Evolutionary conservation across 2,888 invertebrate species (phyloP), one percentile per base, ranked within the genome.

Genomic region (Pseudococcus viburni): DNA sequence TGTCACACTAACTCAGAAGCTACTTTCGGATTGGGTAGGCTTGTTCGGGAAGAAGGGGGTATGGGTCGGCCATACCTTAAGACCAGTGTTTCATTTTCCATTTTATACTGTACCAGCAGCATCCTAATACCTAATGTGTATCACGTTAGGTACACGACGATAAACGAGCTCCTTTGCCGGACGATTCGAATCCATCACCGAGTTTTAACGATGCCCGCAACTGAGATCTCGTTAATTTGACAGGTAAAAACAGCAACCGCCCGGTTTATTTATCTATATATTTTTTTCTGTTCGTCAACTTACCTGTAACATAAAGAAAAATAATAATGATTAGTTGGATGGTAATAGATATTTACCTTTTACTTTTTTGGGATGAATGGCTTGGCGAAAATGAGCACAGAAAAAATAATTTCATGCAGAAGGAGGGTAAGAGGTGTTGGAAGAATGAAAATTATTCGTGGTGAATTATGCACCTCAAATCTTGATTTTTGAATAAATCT

Each of bases 221-320:
- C 59, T n/a, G 59, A n/a, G 59, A n/a, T 59, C 59, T 59, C 59
- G 59, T 59, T 59, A 59, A 59, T 59, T 59, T 59, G 59, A 59
- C 59, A 59, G n/a, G 59, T 59, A 59, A 59, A n/a, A 59, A 59
- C 59, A 59, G n/a, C n/a, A n/a, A 59, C 17, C n/a, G 59, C 3
- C 17, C 15, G 59, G 59, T 59, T 59, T 59, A 59, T 59, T 59
- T 59, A n/a, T 17, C 59, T n/a, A 59, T 1, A 42, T 42, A 15
- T 59, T n/a, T 59, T 51, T 17, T 59, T n/a, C n/a, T 17, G 59
- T 59, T n/a, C 59, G n/a, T 59, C 8, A n/a, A 59, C 59, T 59
- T n/a, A 59, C 59, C 59, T 59, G 59, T 17, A 59, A 59, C 59
- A 59, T 17, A n/a, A n/a, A n/a, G 59, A n/a, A 59, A 59, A 5